A percentile compares a stretch with the other conserved stretches of the same genome.
Conservation (phyloP, 2,113 vertebrate genomes). For the Dasyurus viverrinus region DNA sequence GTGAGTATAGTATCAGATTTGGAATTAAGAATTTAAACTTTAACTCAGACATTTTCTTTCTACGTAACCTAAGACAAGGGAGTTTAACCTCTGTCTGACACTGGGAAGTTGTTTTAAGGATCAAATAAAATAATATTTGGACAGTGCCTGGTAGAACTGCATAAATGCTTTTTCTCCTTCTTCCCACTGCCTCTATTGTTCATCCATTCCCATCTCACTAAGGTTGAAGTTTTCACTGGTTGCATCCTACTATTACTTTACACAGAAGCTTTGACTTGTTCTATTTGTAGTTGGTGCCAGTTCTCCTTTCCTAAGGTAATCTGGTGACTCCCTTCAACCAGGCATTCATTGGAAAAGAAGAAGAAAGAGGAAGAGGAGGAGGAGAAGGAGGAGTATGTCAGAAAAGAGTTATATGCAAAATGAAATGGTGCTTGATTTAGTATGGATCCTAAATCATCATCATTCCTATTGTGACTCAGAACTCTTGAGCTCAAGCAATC, state of each 20-base stretch:
- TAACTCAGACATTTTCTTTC: no score
- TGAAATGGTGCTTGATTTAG: neutral
- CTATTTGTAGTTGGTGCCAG: neutral
- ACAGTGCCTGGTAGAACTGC: neutral
- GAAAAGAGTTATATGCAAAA: no score
- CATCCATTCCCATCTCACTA: neutral
- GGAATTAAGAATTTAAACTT: no score
- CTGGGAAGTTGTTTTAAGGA: neutral
- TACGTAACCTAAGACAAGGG: no score
- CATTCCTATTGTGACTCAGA: neutral
- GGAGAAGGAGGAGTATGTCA: no score
- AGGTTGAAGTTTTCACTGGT: neutral
- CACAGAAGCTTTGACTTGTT: neutral
- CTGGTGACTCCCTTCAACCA: neutral
- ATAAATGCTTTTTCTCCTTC: neutral
- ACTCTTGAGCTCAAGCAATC: neutral
- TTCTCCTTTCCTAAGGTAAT: neutral
- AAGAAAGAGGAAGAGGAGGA: no score
- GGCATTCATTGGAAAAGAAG: neutral
- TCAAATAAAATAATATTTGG: neutral
- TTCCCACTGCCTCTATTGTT: neutral
- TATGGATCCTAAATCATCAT: neutral
- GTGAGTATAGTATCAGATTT: no score
- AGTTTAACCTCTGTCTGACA: no score
- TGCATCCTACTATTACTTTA: neutral